These are phyloP conservation scores for Chrysemys picta DNA, from an alignment of 2,113 vertebrate species.

Conservation along the genomic window DNA sequence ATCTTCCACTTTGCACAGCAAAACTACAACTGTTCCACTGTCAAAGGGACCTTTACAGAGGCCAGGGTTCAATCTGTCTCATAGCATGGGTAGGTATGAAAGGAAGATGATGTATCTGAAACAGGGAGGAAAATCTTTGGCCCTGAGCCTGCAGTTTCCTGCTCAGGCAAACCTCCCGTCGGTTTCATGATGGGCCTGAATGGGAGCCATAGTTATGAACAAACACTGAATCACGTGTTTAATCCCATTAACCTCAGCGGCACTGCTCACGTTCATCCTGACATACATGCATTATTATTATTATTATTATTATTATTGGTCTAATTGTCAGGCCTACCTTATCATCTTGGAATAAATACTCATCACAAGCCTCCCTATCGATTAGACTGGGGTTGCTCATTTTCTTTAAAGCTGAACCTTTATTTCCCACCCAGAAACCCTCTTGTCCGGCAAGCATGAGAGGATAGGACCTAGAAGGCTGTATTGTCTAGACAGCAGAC, in stretches of 20 bases:
- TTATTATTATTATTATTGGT: background rate
- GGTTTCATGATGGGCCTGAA: background rate
- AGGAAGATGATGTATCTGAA: background rate
- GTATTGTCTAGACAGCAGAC: slow-evolving; percentile 58
- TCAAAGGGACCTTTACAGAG: background rate
- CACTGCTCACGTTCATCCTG: background rate
- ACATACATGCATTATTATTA: background rate
- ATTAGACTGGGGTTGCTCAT: background rate
- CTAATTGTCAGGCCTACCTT: background rate
- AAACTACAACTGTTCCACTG: background rate
- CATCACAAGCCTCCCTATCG: slow-evolving; percentile 1
- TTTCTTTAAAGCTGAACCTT: slow-evolving; percentile 2
- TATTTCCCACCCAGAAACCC: background rate
- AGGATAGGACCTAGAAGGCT: slow-evolving; percentile 31
- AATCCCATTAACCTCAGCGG: background rate
- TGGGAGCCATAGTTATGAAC: no score
- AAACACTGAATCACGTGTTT: background rate
- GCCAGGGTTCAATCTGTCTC: background rate
- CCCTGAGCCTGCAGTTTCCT: background rate
- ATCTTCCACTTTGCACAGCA: background rate
- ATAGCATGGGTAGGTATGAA: no score
- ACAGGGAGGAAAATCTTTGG: background rate
- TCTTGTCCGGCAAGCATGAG: slow-evolving; percentile 10
- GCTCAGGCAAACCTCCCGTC: background rate
- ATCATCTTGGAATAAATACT: background rate